Evolutionary conservation across 2,113 vertebrate genomes (phyloP), one percentile per base, ranked within the genome.

Genomic region (Myodes glareolus): DNA sequence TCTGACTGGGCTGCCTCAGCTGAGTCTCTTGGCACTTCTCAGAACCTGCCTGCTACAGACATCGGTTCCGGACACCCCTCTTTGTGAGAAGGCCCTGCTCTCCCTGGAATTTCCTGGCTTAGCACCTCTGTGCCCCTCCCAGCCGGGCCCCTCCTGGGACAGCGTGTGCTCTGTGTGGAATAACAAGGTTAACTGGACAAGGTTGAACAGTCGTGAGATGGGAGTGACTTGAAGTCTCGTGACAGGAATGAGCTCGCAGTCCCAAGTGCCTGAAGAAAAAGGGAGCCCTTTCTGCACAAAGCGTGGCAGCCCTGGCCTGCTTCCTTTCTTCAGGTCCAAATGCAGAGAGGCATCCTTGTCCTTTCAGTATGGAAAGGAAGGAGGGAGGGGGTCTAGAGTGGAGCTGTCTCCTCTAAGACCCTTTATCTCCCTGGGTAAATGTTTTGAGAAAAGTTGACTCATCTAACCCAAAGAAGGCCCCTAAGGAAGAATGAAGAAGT

Each of bases 91-190:
- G 90, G 72, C 93, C 82, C 89, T 88, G 68, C 84, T 72, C 45
- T 96, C 91, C n/a, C 93, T 97, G 97, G 95, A 97, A 85, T 97
- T 91, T 97, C 89, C 92, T 97, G 95, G 96, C 95, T 90, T 94
- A 95, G 96, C 97, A 96, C 93, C 96, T 97, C 95, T 84, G 31
- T 2, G 70, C 89, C 94, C 92, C 94, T 97, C 96, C 92, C 91
- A 80, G 4, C 88, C 14, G 85, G 96, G 88, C 90, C 92, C 89
- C 95, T 97, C 86, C 94, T 88, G 96, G 85, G 96, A 98, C 96
- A 92, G 92, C 91, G 80, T 97, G 96, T 97, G 95, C 96, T 97
- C 89, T 95, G 96, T 45, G 0, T 70, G 96, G 90, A 96, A 94
- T 95, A 97, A 97, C 88, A 95, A 95, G 96, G 96, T 92, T 97